Evolutionary conservation across 2,888 invertebrate genomes (phyloP).

Genomic region (Thecocarcelia acutangulata): DNA sequence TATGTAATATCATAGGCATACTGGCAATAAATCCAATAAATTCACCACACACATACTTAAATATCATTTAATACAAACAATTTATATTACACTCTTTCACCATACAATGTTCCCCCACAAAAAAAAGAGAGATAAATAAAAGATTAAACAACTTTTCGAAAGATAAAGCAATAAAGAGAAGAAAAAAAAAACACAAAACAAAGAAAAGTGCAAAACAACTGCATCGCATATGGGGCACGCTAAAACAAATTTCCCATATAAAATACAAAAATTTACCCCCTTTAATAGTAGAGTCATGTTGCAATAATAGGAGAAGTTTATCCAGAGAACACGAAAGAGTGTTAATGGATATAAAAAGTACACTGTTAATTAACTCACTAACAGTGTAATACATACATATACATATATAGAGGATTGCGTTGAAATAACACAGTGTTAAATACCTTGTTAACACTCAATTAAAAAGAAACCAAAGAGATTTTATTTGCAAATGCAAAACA

Average conservation of each 20-base stretch:
- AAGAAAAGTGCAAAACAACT: conserved; percentile 10
- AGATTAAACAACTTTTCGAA: background rate
- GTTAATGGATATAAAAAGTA: conserved; percentile 5
- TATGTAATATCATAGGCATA: background rate
- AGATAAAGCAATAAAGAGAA: conserved; percentile 14
- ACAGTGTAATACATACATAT: conserved; percentile 5
- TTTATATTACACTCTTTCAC: conserved; percentile 2
- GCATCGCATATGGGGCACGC: conserved; percentile 13
- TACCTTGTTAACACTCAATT: conserved; percentile 57
- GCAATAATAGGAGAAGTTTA: conserved; percentile 22
- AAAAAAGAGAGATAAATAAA: conserved; percentile 12
- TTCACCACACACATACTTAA: conserved; percentile 44
- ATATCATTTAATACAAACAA: background rate
- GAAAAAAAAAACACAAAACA: background rate
- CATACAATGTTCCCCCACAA: conserved; percentile 16
- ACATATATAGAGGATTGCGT: too few relatives aligned
- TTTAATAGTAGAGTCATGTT: background rate
- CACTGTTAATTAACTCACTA: conserved; percentile 43
- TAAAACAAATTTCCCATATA: background rate
- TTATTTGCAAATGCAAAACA: conserved; percentile 33
- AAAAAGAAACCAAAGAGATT: conserved; percentile 39
- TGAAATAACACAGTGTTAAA: conserved; percentile 49
- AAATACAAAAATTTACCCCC: conserved; percentile 23
- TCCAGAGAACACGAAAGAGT: conserved; percentile 32
- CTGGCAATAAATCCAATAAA: conserved; percentile 42